Percentiles rank a stretch among this genome's conserved stretches.
Evolutionary conservation across 2,888 invertebrate genomes (phyloP).

Genomic region (Ochropacha duplaris): DNA sequence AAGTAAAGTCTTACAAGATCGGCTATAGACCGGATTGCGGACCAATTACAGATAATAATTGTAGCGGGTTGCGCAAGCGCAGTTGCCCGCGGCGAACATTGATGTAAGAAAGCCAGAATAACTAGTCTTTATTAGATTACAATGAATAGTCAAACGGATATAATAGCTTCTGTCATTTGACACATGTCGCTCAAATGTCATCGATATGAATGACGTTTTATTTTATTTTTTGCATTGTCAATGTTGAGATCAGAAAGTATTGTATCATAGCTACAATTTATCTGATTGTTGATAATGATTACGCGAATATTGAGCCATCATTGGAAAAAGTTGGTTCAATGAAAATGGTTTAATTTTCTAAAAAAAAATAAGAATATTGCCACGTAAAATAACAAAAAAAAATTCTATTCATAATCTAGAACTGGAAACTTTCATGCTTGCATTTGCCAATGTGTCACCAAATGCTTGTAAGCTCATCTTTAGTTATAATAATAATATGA

Average conservation of each 20-base stretch:
- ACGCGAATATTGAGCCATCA: not conserved
- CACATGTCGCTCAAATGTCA: slow-evolving; percentile 26
- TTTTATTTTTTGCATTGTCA: not conserved
- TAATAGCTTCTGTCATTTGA: slow-evolving; percentile 20
- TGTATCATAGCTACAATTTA: not conserved
- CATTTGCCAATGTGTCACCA: too few relatives aligned
- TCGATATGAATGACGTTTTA: slow-evolving; percentile 9
- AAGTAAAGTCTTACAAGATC: slow-evolving; percentile 7
- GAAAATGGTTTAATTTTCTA: too few relatives aligned
- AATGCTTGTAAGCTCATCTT: too few relatives aligned
- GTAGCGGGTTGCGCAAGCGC: slow-evolving; percentile 43
- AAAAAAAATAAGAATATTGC: too few relatives aligned
- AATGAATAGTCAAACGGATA: slow-evolving; percentile 13
- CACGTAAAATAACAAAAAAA: too few relatives aligned
- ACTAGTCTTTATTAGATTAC: slow-evolving; percentile 20
- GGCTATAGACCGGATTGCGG: slow-evolving; percentile 23
- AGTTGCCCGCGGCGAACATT: slow-evolving; percentile 19
- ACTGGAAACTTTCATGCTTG: too few relatives aligned
- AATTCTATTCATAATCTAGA: too few relatives aligned
- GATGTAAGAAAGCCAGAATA: slow-evolving; percentile 40
- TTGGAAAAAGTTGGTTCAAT: too few relatives aligned
- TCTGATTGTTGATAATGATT: not conserved
- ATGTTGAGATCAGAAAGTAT: not conserved
- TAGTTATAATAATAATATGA: too few relatives aligned
- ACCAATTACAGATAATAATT: slow-evolving; percentile 44